These are phyloP conservation scores for Drosophila gunungcola DNA, from an alignment of 1,140 invertebrate species.

Conservation along the genomic window DNA sequence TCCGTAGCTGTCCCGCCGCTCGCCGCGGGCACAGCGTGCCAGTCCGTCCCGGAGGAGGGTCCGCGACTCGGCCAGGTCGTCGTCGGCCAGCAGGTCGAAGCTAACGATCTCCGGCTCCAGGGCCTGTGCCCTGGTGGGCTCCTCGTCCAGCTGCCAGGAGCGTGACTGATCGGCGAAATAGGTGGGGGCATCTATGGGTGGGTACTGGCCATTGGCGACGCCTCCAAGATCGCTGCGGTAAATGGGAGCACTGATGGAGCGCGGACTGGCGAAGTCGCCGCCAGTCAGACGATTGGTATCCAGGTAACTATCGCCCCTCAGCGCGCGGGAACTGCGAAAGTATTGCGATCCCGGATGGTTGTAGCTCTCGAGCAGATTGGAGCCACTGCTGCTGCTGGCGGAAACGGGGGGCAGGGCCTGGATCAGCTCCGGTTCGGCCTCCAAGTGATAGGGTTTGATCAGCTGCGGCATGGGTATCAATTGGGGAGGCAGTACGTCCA, in stretches of 20 bases:
- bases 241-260: conserved; percentile 62
- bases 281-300: conserved; percentile 66
- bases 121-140: conserved; percentile 59
- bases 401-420: conserved; percentile 71
- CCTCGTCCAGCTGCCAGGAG: conserved; percentile 70
- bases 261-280: conserved; percentile 11
- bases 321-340: conserved; percentile 74
- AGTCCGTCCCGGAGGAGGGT: conserved; percentile 86
- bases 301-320: conserved; percentile 65
- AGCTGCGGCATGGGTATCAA: conserved; percentile 72
- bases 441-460: conserved; percentile 79
- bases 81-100: conserved; percentile 69
- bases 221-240: conserved; percentile 52
- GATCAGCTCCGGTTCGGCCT: conserved; percentile 77
- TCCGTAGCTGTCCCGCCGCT: conserved; percentile 86
- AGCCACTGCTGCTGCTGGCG: conserved; percentile 32
- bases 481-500: conserved; percentile 79
- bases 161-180: conserved; percentile 59
- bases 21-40: conserved; percentile 88
- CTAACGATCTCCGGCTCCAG: conserved; percentile 57
- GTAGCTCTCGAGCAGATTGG: conserved; percentile 65
- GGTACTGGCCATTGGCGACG: conserved; percentile 51
- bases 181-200: conserved; percentile 66
- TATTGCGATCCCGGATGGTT: conserved; percentile 60
- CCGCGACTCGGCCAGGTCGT: conserved; percentile 62